Conservation (phyloP, 2,113 vertebrate genomes). For the Gopherus evgoodei region DNA sequence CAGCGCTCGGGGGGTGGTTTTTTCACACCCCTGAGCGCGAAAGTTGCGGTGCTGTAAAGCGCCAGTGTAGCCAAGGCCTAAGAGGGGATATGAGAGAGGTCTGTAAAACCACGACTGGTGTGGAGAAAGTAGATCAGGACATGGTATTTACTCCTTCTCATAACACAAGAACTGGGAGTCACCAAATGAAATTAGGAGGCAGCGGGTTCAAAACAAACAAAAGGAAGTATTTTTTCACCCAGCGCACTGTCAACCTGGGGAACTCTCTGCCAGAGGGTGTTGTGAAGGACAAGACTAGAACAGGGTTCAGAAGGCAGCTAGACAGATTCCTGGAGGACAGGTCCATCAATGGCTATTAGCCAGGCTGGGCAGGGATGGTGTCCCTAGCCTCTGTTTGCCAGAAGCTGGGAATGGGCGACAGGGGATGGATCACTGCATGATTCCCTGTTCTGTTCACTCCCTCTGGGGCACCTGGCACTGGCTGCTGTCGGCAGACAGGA, state of each 20-base stretch:
- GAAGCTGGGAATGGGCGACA: not conserved
- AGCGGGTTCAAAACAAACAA: not conserved
- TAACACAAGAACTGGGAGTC: too few species aligned
- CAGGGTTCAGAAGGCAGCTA: not conserved
- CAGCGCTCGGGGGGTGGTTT: too few species aligned
- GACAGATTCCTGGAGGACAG: rapidly evolving
- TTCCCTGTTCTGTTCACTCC: not conserved
- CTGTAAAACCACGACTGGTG: too few species aligned
- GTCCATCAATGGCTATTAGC: not conserved
- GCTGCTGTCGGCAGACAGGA: too few species aligned
- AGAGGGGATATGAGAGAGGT: too few species aligned
- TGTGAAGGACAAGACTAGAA: not conserved
- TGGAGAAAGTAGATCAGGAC: too few species aligned
- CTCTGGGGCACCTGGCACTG: not conserved
- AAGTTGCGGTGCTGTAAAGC: too few species aligned
- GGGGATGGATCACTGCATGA: rapidly evolving
- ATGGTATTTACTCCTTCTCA: too few species aligned
- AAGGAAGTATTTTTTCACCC: not conserved
- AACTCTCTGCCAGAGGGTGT: not conserved
- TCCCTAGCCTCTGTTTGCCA: not conserved
- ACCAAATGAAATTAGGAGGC: not conserved
- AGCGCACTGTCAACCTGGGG: not conserved
- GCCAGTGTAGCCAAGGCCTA: too few species aligned
- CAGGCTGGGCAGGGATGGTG: not conserved
- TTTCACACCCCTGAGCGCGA: too few species aligned